A percentile compares a stretch with the other conserved stretches of the same genome.
These are phyloP conservation scores for Rhopalosiphum maidis DNA, from an alignment of 1,140 invertebrate genomes.

Conservation along the genomic window DNA sequence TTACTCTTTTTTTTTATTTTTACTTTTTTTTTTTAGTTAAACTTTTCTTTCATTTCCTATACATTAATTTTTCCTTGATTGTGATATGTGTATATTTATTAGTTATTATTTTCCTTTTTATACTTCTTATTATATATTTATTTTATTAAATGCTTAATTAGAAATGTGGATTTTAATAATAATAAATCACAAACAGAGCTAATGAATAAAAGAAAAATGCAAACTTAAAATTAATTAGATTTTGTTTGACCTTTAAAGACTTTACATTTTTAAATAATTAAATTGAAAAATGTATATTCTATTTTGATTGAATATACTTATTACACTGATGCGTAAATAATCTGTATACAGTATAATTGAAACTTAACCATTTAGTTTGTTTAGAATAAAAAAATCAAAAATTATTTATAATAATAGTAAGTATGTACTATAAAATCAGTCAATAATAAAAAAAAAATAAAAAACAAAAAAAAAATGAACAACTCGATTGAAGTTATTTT, in stretches of 20 bases:
- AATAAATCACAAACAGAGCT: neutral
- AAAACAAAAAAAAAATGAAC: neutral
- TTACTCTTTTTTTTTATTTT: neutral
- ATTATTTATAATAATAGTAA: neutral
- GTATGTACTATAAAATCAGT: neutral
- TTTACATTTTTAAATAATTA: neutral
- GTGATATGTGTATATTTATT: neutral
- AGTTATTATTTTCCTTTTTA: neutral
- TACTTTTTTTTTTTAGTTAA: neutral
- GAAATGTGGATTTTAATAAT: neutral
- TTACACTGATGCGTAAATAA: neutral
- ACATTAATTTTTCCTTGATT: neutral
- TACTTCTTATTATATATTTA: neutral
- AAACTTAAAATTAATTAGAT: neutral
- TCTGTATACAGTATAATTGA: neutral
- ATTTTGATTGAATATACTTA: neutral
- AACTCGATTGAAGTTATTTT: neutral
- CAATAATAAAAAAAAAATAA: neutral
- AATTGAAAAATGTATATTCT: neutral
- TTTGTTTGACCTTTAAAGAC: neutral
- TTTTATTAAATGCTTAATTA: neutral
- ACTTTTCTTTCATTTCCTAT: neutral
- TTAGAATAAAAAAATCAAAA: neutral
- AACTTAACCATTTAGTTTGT: neutral
- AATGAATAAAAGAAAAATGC: conserved; percentile 13